These are phyloP conservation scores for Elmis aenea DNA, from an alignment of 2,888 invertebrate species.

Conservation along the genomic window DNA sequence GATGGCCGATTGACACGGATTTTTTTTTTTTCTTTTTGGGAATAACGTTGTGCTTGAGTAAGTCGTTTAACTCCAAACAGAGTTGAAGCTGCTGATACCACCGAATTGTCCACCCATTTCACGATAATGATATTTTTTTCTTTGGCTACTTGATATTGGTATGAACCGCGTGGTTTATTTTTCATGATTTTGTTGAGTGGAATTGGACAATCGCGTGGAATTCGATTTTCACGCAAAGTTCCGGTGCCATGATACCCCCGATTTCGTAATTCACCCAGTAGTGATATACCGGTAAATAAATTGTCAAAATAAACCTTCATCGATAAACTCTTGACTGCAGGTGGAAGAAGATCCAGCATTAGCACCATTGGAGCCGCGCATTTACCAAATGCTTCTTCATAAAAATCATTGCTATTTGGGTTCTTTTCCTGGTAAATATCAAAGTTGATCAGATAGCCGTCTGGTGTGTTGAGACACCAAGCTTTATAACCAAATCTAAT, in stretches of 20 bases:
- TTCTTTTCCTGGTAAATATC: slow-evolving; percentile 30
- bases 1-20: slow-evolving; percentile 8
- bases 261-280: slow-evolving; percentile 17
- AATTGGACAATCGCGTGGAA: slow-evolving; percentile 21
- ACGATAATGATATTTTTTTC: slow-evolving; percentile 19
- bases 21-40: slow-evolving; percentile 2
- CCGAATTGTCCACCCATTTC: slow-evolving; percentile 7
- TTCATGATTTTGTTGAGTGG: slow-evolving; percentile 11
- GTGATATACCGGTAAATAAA: slow-evolving; percentile 20
- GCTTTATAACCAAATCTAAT: slow-evolving; percentile 30
- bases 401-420: slow-evolving; percentile 20
- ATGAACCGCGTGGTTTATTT: slow-evolving; percentile 11
- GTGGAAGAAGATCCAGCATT: slow-evolving; percentile 21
- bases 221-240: slow-evolving; percentile 23
- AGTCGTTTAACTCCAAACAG: not conserved
- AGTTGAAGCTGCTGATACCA: slow-evolving; percentile 1
- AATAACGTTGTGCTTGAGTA: not conserved
- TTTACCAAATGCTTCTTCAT: slow-evolving; percentile 26
- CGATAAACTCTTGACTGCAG: slow-evolving; percentile 14
- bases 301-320: slow-evolving; percentile 26
- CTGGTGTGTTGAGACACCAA: slow-evolving; percentile 25
- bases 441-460: slow-evolving; percentile 28
- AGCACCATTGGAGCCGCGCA: slow-evolving; percentile 18
- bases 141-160: slow-evolving; percentile 8
- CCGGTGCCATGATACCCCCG: slow-evolving; percentile 23